Evolutionary conservation across 2,113 vertebrate species (phyloP).

Genomic region (Varanus komodoensis): DNA sequence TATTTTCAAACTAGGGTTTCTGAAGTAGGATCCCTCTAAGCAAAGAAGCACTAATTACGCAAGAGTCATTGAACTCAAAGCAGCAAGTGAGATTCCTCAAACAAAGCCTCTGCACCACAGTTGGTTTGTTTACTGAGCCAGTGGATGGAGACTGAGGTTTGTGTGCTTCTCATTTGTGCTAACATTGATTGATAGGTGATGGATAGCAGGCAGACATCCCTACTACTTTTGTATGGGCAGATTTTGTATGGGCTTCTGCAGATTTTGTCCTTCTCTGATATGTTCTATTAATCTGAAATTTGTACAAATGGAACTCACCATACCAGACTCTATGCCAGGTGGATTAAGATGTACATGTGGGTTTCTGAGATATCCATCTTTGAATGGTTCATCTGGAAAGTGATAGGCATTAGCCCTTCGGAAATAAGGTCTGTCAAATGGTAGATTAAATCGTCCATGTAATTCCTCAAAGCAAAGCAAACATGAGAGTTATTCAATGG

Average conservation of each 20-base stretch:
- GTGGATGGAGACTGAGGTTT: background rate
- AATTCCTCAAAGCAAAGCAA: constrained; percentile 81
- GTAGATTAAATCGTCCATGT: constrained; percentile 84
- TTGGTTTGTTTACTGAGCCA: background rate
- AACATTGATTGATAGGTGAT: background rate
- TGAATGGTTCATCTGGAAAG: constrained; percentile 90
- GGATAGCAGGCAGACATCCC: background rate
- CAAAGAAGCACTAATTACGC: background rate
- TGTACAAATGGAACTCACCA: constrained; percentile 76
- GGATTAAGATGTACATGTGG: constrained; percentile 86
- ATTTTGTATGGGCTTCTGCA: background rate
- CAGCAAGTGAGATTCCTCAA: background rate
- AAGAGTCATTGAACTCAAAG: background rate
- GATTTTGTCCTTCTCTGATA: background rate
- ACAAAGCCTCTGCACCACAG: background rate
- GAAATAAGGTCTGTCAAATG: constrained; percentile 88
- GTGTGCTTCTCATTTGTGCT: background rate
- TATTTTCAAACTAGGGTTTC: background rate
- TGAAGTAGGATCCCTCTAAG: background rate
- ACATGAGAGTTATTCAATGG: background rate
- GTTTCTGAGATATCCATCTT: constrained; percentile 91
- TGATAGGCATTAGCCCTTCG: constrained; percentile 89
- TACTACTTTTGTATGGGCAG: background rate
- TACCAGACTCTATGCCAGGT: constrained; percentile 82
- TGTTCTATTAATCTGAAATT: background rate